Conservation (phyloP, 2,888 invertebrate species). For the Torymus texanus region DNA sequence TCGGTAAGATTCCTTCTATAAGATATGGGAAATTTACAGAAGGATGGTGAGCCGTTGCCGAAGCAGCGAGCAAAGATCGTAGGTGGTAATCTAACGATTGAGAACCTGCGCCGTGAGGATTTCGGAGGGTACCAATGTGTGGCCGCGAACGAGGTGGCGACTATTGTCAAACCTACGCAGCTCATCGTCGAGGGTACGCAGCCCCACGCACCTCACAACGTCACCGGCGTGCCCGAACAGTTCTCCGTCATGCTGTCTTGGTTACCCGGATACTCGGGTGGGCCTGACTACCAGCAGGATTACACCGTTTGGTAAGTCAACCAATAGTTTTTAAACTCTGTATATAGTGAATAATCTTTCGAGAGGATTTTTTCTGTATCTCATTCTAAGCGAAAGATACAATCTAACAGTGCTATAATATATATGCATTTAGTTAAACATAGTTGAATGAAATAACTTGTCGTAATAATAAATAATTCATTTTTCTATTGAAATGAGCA, state of each 20-base stretch:
- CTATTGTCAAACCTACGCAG: slow-evolving; percentile 93
- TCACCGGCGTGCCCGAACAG: slow-evolving; percentile 91
- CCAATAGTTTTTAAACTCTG: neutral
- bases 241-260: slow-evolving; percentile 93
- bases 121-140: slow-evolving; percentile 98
- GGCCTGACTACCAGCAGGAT: slow-evolving; percentile 95
- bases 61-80: slow-evolving; percentile 86
- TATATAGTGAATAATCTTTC: too few relatives aligned
- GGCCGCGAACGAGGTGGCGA: slow-evolving; percentile 95
- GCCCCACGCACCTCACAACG: slow-evolving; percentile 97
- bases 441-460: too few relatives aligned
- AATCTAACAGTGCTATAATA: too few relatives aligned
- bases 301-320: slow-evolving; percentile 89
- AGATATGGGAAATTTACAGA: slow-evolving; percentile 58
- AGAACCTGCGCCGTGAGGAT: slow-evolving; percentile 89
- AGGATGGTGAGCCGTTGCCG: slow-evolving; percentile 83
- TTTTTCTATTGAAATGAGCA: too few relatives aligned
- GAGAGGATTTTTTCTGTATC: too few relatives aligned
- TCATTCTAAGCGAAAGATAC: too few relatives aligned
- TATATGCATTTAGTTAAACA: too few relatives aligned
- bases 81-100: slow-evolving; percentile 94
- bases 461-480: too few relatives aligned
- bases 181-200: slow-evolving; percentile 95
- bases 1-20: too few relatives aligned
- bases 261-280: slow-evolving; percentile 97